These are phyloP conservation scores for Kuschelorhynchus macadamiae DNA, from an alignment of 2,888 invertebrate species.

Conservation along the genomic window DNA sequence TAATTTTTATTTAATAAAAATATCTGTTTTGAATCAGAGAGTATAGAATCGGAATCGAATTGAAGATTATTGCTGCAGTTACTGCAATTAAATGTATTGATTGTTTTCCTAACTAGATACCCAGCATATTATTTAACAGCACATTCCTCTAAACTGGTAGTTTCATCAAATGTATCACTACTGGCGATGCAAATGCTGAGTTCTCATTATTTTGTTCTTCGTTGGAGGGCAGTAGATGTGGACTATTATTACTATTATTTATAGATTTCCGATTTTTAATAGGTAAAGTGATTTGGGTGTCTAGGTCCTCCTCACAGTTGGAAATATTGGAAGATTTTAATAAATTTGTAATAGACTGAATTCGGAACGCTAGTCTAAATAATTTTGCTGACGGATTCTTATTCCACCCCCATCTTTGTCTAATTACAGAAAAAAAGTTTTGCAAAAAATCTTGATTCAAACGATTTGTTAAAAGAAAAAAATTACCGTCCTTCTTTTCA, in stretches of 20 bases:
- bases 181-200: too few relatives aligned
- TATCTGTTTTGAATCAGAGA: too few relatives aligned
- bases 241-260: too few relatives aligned
- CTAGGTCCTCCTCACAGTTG: neutral
- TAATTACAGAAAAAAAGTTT: constrained; percentile 8
- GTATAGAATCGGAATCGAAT: neutral
- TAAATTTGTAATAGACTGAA: constrained; percentile 1
- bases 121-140: too few relatives aligned
- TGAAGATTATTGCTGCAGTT: neutral
- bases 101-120: too few relatives aligned
- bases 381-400: constrained; percentile 11
- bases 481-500: constrained; percentile 14
- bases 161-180: too few relatives aligned
- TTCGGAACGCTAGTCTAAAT: constrained; percentile 10
- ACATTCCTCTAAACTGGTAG: too few relatives aligned
- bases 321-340: constrained; percentile 7
- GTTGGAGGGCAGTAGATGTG: too few relatives aligned
- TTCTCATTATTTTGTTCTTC: too few relatives aligned
- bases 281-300: neutral
- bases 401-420: constrained; percentile 18
- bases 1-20: neutral
- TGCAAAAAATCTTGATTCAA: constrained; percentile 9
- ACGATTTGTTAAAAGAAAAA: neutral
- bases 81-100: neutral
- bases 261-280: too few relatives aligned